Base-by-base conservation (phyloP, 1,140 invertebrate genomes). In the Linepithema humile region DNA sequence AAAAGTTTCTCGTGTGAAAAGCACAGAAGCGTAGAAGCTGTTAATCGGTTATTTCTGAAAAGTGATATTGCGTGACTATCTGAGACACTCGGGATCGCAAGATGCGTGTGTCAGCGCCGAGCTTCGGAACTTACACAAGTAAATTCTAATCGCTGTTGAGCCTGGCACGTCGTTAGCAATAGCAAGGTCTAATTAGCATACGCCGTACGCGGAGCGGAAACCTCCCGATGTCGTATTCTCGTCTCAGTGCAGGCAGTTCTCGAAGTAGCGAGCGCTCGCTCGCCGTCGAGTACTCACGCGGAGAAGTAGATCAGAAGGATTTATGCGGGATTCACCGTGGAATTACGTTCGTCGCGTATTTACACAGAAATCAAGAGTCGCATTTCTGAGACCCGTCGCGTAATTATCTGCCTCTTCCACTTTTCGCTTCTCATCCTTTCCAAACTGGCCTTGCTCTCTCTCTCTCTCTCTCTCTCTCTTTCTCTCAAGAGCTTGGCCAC, bases 331-430 rank as follows among this genome's bases (percentile, higher is more conserved):
- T 65, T 87, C 69, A 65, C 55, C 17, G 69, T 59, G 82, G 55
- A 87, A 84, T 77, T 87, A 72, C 43, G 23, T 26, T 60, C 43
- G 50, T 85, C 75, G 50, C 60, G 84, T 73, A 45, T 60, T 82
- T 62, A 45, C 62, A 60, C 65, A 26, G 73, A 80, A 67, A 86
- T 86, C 45, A 60, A 60, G 35, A 72, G 40, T 72, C 55, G 35
- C 35, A 20, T 38, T 38, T 20, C 15, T 12, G 38, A 60, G 38
- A 12, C 17, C 12, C 12, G 7, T 73, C 23, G 15, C 17, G 2
- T 15, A 57, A 57, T 73, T 73, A 57, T 73, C 6, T n/a, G n/a
- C 23, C 17, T 50, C 64, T 45, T 65, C n/a, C 5, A 5, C 10
- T 12, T 5, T n/a, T 62, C 12, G 0, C 20, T 15, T 43, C 3